Percentiles rank a stretch among this genome's conserved stretches.
Evolutionary conservation across 1,140 invertebrate genomes (phyloP).

Genomic region (Triops longicaudatus): DNA sequence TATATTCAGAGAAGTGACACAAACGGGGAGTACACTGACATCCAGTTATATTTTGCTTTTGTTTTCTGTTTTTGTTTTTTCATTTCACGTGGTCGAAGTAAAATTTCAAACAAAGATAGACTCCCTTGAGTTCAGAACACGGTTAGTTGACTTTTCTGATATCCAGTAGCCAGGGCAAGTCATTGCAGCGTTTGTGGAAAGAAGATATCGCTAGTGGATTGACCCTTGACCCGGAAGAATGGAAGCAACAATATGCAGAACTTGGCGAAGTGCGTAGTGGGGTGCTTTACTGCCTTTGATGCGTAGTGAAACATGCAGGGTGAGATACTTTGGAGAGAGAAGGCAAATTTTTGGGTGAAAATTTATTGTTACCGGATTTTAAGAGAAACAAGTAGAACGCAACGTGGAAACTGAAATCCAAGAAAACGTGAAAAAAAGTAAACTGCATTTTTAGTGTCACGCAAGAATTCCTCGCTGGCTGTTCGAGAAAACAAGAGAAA

Average conservation of each 20-base stretch:
- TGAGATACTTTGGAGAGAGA: not conserved
- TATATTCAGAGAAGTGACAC: not conserved
- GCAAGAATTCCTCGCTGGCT: not conserved
- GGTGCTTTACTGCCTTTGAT: not conserved
- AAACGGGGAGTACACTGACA: not conserved
- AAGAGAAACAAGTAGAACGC: not conserved
- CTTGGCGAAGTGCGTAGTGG: conserved; percentile 3
- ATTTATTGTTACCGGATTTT: conserved; percentile 12
- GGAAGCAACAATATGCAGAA: not conserved
- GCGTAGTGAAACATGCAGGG: not conserved
- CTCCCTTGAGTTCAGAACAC: not conserved
- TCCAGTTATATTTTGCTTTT: not conserved
- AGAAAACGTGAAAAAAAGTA: not conserved
- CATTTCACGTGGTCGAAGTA: not conserved
- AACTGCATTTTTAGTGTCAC: not conserved
- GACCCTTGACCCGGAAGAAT: not conserved
- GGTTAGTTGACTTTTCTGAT: not conserved
- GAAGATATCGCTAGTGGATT: not conserved
- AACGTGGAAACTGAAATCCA: not conserved
- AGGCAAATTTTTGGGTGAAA: not conserved
- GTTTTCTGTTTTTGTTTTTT: no score
- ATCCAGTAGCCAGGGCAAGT: not conserved
- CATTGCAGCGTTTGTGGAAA: not conserved
- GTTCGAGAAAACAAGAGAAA: not conserved
- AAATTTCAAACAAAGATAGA: not conserved